Evolutionary conservation across 2,888 invertebrate genomes (phyloP).

Genomic region (Steromphala cineraria): DNA sequence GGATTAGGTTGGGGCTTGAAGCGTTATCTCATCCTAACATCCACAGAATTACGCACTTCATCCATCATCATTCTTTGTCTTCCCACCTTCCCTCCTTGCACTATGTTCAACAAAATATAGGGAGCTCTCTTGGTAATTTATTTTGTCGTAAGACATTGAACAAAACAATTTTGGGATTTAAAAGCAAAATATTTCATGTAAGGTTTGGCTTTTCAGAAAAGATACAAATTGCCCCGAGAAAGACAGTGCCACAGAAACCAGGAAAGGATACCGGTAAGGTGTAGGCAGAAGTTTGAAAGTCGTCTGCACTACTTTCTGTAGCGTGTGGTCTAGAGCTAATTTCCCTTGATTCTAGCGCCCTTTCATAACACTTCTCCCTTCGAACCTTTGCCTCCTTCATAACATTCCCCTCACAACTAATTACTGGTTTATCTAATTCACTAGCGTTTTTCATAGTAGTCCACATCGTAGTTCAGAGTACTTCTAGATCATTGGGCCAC

Average conservation of each 20-base stretch:
- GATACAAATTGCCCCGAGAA: conserved; percentile 19
- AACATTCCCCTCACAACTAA: no score
- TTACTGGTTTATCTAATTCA: no score
- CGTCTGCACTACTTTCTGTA: no score
- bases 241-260: background rate
- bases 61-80: conserved; percentile 1
- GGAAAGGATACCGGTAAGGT: conserved; percentile 16
- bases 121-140: no score
- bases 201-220: conserved; percentile 24
- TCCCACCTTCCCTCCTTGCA: background rate
- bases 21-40: background rate
- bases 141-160: no score
- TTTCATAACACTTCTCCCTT: background rate
- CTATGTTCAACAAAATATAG: no score
- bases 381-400: no score
- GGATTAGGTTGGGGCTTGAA: background rate
- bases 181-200: background rate
- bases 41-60: conserved; percentile 1
- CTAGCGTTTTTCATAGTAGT: no score
- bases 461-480: no score
- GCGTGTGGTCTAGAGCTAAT: no score
- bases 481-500: no score
- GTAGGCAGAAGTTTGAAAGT: background rate
- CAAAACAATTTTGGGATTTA: background rate
- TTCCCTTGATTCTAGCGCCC: no score